These are phyloP conservation scores for Zaprionus kolodkinae DNA, from an alignment of 1,140 invertebrate genomes.

Conservation along the genomic window DNA sequence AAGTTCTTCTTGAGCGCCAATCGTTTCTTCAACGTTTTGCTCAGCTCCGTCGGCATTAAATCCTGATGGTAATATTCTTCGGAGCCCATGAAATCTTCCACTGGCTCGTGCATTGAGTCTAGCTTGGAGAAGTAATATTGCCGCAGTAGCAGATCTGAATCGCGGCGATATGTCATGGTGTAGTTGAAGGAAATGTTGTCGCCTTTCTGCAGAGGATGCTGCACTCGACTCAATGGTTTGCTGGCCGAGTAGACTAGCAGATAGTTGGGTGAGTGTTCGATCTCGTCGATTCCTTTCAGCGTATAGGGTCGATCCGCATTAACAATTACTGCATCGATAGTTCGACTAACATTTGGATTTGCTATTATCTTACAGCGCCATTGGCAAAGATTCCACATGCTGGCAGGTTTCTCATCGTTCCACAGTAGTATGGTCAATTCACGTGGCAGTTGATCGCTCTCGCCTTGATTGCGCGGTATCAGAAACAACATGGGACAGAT, in stretches of 20 bases:
- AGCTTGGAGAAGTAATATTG: conserved; percentile 47
- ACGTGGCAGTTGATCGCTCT: no score
- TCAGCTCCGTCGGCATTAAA: no score
- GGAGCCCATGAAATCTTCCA: conserved; percentile 16
- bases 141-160: conserved; percentile 55
- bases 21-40: no score
- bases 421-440: conserved; percentile 16
- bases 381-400: background rate
- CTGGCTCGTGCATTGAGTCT: background rate
- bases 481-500: background rate
- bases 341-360: background rate
- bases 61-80: no score
- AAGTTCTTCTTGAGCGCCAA: conserved; percentile 10
- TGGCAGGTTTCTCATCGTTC: background rate
- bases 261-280: conserved; percentile 17
- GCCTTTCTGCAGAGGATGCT: background rate
- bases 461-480: background rate
- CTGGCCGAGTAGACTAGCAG: conserved; percentile 42
- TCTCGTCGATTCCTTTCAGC: conserved; percentile 5
- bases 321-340: conserved; percentile 57
- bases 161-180: conserved; percentile 63
- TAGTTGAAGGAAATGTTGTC: conserved; percentile 43
- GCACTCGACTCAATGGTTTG: conserved; percentile 20
- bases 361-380: conserved; percentile 39
- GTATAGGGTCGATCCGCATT: conserved; percentile 53